Conservation (phyloP, 2,113 vertebrate genomes). For the Indri indri region DNA sequence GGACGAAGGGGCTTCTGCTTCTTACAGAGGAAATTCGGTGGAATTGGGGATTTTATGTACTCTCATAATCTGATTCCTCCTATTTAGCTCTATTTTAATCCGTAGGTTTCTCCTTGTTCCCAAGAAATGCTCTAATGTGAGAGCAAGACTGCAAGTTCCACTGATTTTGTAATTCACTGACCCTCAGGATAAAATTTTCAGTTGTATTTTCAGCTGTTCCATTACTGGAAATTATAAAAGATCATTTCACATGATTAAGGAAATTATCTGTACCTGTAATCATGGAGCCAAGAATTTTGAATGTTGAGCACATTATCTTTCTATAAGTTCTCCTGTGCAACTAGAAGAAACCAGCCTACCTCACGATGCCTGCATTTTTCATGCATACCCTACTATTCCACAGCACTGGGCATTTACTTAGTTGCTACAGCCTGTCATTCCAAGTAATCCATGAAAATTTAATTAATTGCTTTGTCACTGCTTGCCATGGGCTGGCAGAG, state of each 20-base stretch:
- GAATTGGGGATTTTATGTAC: background rate
- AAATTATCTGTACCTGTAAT: background rate
- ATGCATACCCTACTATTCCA: background rate
- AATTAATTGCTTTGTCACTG: background rate
- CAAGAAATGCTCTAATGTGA: background rate
- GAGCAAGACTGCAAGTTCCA: background rate
- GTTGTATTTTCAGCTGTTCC: background rate
- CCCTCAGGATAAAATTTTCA: background rate
- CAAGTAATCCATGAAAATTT: background rate
- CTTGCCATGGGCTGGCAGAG: background rate
- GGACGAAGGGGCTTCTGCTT: background rate
- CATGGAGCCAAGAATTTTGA: background rate
- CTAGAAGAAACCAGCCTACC: background rate
- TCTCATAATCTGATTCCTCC: background rate
- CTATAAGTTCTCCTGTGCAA: background rate
- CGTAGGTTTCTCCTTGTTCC: background rate
- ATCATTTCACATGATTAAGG: background rate
- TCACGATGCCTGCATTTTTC: background rate
- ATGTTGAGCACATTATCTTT: background rate
- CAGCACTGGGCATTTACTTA: background rate
- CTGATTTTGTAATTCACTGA: background rate
- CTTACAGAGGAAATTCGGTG: background rate
- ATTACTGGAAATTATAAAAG: background rate
- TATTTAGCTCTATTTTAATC: background rate
- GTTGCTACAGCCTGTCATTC: background rate